phyloP scores from a whole-genome alignment of 2,113 vertebrate species.

The Carollia perspicillata region DNA sequence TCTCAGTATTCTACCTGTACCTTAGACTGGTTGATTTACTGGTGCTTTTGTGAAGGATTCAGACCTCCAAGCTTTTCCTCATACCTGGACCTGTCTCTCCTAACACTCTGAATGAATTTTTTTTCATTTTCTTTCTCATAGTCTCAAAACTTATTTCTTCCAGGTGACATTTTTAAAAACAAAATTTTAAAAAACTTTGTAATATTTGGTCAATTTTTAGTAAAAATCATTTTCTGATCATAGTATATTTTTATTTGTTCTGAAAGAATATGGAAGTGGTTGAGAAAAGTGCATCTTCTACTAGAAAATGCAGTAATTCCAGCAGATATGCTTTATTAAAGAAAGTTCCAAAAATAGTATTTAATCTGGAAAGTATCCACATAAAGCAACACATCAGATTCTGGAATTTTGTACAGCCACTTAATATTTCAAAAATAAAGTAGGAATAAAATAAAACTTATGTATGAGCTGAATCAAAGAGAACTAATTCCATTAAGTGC shows the following conservation, averaged over 20 bases:
- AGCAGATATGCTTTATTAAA: not conserved
- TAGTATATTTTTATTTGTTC: not conserved
- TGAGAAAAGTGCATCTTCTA: not conserved
- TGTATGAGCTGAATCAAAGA: not conserved
- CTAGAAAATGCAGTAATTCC: not conserved
- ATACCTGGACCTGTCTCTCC: not conserved
- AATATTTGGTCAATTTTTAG: not conserved
- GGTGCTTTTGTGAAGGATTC: not conserved
- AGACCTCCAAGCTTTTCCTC: not conserved
- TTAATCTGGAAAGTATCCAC: not conserved
- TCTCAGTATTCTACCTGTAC: not conserved
- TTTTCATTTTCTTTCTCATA: not conserved
- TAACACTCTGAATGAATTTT: not conserved
- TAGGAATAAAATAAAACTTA: not conserved
- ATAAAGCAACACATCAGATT: not conserved
- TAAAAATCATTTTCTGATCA: not conserved
- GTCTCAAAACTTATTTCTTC: not conserved
- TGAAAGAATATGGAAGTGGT: not conserved
- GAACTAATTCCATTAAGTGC: not conserved
- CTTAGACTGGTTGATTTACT: not conserved
- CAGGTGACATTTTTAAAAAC: not conserved
- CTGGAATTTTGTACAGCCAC: not conserved
- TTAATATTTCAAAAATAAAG: conserved; percentile 18
- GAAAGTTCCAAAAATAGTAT: not conserved
- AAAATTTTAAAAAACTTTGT: not conserved